Percentiles rank a stretch among this genome's conserved stretches.
These are phyloP conservation scores for Dasypus novemcinctus DNA, from an alignment of 2,113 vertebrate genomes.

Conservation along the genomic window DNA sequence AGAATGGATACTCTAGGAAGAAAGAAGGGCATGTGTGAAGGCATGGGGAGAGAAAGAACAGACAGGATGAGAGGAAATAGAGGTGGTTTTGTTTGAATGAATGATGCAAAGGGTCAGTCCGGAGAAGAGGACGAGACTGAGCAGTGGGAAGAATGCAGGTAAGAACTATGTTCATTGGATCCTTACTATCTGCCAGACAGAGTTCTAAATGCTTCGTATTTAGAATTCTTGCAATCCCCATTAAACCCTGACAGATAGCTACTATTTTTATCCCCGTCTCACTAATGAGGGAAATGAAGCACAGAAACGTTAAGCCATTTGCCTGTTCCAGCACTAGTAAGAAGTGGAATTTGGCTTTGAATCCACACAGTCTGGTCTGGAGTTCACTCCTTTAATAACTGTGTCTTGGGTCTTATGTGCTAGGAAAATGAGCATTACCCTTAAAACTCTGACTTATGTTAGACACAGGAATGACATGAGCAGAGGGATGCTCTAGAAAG, in stretches of 20 bases:
- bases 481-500: conserved; percentile 10
- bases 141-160: not conserved
- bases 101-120: not conserved
- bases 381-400: not conserved
- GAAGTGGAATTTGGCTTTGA: not conserved
- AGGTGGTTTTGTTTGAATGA: not conserved
- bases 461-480: not conserved
- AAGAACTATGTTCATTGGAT: not conserved
- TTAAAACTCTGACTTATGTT: not conserved
- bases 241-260: not conserved
- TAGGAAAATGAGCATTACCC: not conserved
- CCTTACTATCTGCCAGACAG: not conserved
- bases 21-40: not conserved
- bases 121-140: not conserved
- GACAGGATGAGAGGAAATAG: not conserved
- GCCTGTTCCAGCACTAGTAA: not conserved
- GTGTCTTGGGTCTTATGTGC: not conserved
- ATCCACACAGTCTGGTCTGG: not conserved
- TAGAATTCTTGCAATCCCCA: not conserved
- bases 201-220: not conserved
- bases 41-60: not conserved
- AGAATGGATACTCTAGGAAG: not conserved
- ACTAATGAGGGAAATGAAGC: not conserved
- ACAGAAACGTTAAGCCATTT: not conserved
- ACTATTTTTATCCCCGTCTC: not conserved